Conservation (phyloP, 2,797 vertebrate genomes). For the Tauraco hartlaubi region DNA sequence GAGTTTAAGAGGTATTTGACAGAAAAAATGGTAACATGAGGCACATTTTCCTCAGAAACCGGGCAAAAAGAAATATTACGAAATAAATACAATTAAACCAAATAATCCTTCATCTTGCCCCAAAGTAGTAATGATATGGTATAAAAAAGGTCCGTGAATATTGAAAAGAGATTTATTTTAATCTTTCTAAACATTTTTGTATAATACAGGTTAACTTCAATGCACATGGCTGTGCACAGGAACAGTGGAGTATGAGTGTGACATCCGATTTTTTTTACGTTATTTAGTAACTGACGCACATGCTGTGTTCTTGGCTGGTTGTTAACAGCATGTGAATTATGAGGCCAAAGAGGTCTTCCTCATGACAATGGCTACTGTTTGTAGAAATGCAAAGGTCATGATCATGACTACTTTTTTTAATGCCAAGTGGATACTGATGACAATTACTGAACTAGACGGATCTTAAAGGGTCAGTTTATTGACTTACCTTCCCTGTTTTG, state of each 20-base stretch:
- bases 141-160: accelerated
- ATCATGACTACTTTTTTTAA: constrained; percentile 29
- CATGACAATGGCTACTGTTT: constrained; percentile 51
- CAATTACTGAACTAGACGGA: background rate
- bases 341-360: constrained; percentile 58
- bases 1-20: background rate
- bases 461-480: constrained; percentile 19
- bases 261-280: constrained; percentile 34
- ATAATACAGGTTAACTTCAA: background rate
- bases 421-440: background rate
- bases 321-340: constrained; percentile 68
- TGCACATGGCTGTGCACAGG: background rate
- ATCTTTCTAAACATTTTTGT: background rate
- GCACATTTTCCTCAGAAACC: background rate
- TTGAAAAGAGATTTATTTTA: background rate
- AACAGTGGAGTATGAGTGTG: background rate
- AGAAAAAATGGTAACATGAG: background rate
- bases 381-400: constrained; percentile 63
- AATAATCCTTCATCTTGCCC: background rate
- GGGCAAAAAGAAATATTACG: background rate
- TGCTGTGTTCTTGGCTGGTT: constrained; percentile 51
- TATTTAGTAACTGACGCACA: constrained; percentile 49
- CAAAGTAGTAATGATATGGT: background rate
- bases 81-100: background rate
- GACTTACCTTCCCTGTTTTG: background rate